Percentiles rank a stretch among this genome's conserved stretches.
Conservation (phyloP, 2,888 invertebrate genomes). For the Stramonita haemastoma region DNA sequence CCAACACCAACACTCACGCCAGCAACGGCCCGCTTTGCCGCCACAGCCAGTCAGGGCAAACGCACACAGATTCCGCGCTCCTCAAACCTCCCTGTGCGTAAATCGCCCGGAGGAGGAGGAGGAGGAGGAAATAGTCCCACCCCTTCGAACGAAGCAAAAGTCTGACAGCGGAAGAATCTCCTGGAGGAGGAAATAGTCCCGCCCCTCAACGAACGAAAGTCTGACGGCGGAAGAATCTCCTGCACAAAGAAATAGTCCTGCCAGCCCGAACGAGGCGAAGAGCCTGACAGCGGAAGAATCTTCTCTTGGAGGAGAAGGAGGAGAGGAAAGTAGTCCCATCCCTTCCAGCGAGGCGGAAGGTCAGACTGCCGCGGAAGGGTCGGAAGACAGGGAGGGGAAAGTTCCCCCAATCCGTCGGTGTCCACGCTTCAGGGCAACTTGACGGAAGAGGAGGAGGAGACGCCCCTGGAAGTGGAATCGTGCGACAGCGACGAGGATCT, state of each 20-base stretch:
- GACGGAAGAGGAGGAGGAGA: slow-evolving; percentile 27
- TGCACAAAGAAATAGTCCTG: not conserved
- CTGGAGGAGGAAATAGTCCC: not conserved
- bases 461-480: slow-evolving; percentile 32
- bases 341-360: not conserved
- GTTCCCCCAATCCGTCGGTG: not conserved
- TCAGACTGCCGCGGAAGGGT: not conserved
- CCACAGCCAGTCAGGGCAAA: not conserved
- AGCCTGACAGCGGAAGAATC: too few species aligned
- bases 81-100: slow-evolving; percentile 42
- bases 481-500: slow-evolving; percentile 43
- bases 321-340: too few species aligned
- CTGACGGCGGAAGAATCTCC: not conserved
- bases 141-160: not conserved
- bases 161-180: not conserved
- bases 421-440: not conserved
- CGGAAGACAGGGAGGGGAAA: not conserved
- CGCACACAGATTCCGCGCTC: slow-evolving; percentile 29
- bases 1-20: not conserved
- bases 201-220: not conserved
- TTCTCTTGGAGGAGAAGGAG: too few species aligned
- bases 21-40: too few species aligned
- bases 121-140: not conserved
- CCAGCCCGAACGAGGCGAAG: not conserved
- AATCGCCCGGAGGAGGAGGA: not conserved